These are phyloP conservation scores for Antennarius maculatus DNA, from an alignment of 2,797 vertebrate genomes.

Conservation along the genomic window DNA sequence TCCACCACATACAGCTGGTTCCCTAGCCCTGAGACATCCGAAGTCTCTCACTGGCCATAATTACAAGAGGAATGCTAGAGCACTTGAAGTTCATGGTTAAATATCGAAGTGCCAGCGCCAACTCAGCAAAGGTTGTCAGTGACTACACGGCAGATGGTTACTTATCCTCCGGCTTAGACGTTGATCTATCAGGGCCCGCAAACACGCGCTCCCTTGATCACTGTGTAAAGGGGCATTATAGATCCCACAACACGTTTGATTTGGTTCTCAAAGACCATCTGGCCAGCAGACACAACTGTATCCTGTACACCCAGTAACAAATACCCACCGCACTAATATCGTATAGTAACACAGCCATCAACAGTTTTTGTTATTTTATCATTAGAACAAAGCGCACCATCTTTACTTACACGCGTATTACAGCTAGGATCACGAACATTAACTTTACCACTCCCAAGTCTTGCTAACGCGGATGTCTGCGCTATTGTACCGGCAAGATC, in stretches of 20 bases:
- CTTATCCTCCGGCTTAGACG: constrained; percentile 54
- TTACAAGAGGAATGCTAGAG: neutral
- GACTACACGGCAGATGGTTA: constrained; percentile 56
- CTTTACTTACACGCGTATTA: no score
- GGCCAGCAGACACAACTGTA: constrained; percentile 1
- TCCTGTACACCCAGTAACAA: neutral
- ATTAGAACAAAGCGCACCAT: neutral
- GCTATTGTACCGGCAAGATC: neutral
- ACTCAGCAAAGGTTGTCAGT: constrained; percentile 11
- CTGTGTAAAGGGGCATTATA: neutral
- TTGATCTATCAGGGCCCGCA: constrained; percentile 30
- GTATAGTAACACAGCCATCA: fast-evolving
- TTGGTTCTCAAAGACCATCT: constrained; percentile 1
- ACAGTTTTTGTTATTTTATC: neutral
- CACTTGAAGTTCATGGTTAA: neutral
- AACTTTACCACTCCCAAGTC: neutral
- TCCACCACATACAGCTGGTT: no score
- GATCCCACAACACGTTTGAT: constrained; percentile 21
- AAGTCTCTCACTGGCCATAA: neutral
- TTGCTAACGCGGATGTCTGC: constrained; percentile 37
- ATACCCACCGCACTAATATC: neutral
- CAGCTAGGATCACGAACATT: neutral
- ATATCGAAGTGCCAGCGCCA: constrained; percentile 22
- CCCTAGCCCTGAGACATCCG: neutral
- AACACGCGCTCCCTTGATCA: constrained; percentile 18